Percentiles rank a stretch among this genome's conserved stretches.
phyloP scores from a whole-genome alignment of 1,140 invertebrate species.

The silkworm (Bombyx mori) region ASM3026992v2 NC_085119.1:12261001-12261500 shows the following conservation, averaged over 20 bases:
- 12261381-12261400: constrained; percentile 71
- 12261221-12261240: constrained; percentile 76
- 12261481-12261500: constrained; percentile 45
- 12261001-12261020: too few relatives aligned
- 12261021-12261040: too few relatives aligned
- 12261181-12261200: constrained; percentile 49
- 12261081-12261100: too few relatives aligned
- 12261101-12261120: constrained; percentile 41
- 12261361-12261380: constrained; percentile 68
- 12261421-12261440: constrained; percentile 70
- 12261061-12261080: too few relatives aligned
- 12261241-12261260: constrained; percentile 66
- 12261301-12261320: constrained; percentile 41
- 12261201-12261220: constrained; percentile 62
- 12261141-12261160: constrained; percentile 57
- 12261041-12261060: too few relatives aligned
- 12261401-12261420: constrained; percentile 45
- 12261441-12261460: constrained; percentile 44
- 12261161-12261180: constrained; percentile 56
- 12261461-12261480: constrained; percentile 37
- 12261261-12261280: constrained; percentile 65
- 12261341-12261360: constrained; percentile 59
- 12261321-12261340: constrained; percentile 59
- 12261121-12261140: constrained; percentile 33
- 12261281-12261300: constrained; percentile 50